These are phyloP conservation scores for Microtus ochrogaster DNA, from an alignment of 2,113 vertebrate species.

Conservation along the genomic window DNA sequence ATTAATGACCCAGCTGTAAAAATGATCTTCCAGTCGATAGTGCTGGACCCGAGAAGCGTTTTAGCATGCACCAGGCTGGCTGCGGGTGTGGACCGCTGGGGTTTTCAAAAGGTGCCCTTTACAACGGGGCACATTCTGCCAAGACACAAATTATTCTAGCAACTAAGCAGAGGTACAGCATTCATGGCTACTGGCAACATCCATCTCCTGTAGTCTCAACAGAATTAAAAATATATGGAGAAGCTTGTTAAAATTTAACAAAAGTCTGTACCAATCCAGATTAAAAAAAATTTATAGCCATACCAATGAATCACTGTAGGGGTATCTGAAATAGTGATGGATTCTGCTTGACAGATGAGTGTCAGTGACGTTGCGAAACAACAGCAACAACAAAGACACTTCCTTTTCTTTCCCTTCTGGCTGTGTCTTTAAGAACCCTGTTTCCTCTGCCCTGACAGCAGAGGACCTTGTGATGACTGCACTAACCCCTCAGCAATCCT, in stretches of 20 bases:
- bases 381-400: neutral
- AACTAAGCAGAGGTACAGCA: neutral
- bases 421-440: neutral
- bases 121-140: neutral
- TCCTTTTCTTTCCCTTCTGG: neutral
- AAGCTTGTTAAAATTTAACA: slow-evolving; percentile 19
- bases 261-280: slow-evolving; percentile 43
- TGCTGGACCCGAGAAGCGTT: neutral
- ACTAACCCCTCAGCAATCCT: no score
- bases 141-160: neutral
- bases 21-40: neutral
- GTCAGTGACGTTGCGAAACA: neutral
- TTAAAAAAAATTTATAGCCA: neutral
- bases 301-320: neutral
- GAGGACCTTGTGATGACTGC: neutral
- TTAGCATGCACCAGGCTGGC: neutral
- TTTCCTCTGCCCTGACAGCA: neutral
- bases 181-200: neutral
- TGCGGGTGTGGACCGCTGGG: neutral
- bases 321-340: neutral
- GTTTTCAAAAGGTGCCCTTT: neutral
- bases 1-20: neutral
- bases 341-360: neutral
- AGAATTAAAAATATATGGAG: slow-evolving; percentile 42
- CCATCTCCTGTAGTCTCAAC: slow-evolving; percentile 20